These are phyloP conservation scores for Lonchura striata DNA, from an alignment of 2,113 vertebrate species.

Conservation along the genomic window DNA sequence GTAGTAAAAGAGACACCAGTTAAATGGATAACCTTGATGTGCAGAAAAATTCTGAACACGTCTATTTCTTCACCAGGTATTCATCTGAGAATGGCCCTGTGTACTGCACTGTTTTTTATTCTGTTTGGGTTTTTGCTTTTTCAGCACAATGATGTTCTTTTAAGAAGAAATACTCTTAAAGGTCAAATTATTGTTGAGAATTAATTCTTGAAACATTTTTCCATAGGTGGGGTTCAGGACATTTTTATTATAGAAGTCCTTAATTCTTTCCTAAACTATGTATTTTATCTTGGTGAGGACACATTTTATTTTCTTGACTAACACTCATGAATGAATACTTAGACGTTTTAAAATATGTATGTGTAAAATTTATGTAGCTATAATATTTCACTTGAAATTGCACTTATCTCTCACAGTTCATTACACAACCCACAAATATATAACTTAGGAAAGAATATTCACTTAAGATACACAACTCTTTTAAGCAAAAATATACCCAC, in stretches of 20 bases:
- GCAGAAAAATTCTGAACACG: slow-evolving; percentile 49
- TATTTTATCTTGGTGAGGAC: background rate
- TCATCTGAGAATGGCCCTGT: slow-evolving; percentile 21
- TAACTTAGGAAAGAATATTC: background rate
- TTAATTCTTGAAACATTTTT: slow-evolving; percentile 22
- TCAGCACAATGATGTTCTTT: background rate
- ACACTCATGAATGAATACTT: background rate
- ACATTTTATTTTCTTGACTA: background rate
- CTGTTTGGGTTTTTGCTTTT: slow-evolving; percentile 45
- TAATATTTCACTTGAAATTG: background rate
- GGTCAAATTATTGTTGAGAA: slow-evolving; percentile 16
- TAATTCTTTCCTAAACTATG: background rate
- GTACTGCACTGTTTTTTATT: slow-evolving; percentile 15
- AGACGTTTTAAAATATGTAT: background rate
- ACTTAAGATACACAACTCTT: background rate
- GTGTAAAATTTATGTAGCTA: background rate
- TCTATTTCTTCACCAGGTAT: slow-evolving; percentile 35
- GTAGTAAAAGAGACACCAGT: slow-evolving; percentile 41
- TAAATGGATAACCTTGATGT: slow-evolving; percentile 49
- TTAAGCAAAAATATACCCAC: background rate
- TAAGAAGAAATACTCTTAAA: background rate
- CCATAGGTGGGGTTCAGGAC: background rate
- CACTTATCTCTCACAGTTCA: background rate
- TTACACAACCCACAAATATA: background rate
- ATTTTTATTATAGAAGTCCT: background rate